These are phyloP conservation scores for Psix sp. DNA, from an alignment of 1,140 invertebrate genomes.

Conservation along the genomic window DNA sequence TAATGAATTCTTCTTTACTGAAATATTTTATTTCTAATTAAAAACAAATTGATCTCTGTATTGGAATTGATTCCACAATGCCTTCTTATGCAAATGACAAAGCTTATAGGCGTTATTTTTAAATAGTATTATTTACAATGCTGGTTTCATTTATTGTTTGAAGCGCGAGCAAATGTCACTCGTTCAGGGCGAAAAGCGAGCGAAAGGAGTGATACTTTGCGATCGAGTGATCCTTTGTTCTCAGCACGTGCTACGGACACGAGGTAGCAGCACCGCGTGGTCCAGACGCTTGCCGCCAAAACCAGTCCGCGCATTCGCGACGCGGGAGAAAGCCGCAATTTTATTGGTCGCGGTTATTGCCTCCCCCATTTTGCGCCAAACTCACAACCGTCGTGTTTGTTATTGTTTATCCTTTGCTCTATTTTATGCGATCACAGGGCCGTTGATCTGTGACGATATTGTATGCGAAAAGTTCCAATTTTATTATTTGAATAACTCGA, in stretches of 20 bases:
- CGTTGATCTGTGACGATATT: conserved; percentile 63
- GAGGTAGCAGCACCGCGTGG: conserved; percentile 55
- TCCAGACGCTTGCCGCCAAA: conserved; percentile 26
- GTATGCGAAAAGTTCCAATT: conserved; percentile 45
- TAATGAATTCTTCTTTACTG: too few species aligned
- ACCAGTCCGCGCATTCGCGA: conserved; percentile 29
- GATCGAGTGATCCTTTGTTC: conserved; percentile 54
- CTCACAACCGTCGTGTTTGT: conserved; percentile 1
- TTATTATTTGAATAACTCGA: conserved; percentile 65
- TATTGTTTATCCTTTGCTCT: conserved; percentile 32
- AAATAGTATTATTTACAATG: too few species aligned
- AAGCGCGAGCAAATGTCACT: conserved; percentile 47
- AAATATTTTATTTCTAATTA: too few species aligned
- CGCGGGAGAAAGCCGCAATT: conserved; percentile 45
- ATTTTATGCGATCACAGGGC: too few species aligned
- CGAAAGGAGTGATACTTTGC: conserved; percentile 49
- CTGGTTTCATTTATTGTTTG: conserved; percentile 23
- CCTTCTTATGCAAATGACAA: conserved; percentile 12
- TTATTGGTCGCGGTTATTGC: background rate
- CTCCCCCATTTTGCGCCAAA: background rate
- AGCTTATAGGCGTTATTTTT: background rate
- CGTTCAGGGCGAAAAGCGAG: conserved; percentile 35
- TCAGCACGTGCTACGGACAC: conserved; percentile 41
- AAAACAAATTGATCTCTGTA: too few species aligned
- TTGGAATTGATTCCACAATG: too few species aligned